A percentile compares a stretch with the other conserved stretches of the same genome.
Conservation (phyloP, 2,888 invertebrate species). For the Cryptus viduatorius region DNA sequence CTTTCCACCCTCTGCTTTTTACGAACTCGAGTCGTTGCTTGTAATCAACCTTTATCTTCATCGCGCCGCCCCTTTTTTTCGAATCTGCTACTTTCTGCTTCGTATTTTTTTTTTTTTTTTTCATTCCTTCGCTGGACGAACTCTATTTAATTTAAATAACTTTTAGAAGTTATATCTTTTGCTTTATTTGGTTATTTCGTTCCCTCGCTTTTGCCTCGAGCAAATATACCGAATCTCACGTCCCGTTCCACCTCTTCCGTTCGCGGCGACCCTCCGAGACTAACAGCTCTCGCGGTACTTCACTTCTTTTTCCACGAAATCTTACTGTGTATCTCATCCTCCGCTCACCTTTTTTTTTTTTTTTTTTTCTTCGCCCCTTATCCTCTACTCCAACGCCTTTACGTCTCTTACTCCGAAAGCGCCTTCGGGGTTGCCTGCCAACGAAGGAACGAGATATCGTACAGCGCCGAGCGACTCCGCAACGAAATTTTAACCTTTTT, state of each 20-base stretch:
- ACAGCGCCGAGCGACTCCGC: conserved; percentile 33
- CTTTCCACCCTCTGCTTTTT: conserved; percentile 18
- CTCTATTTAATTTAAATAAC: conserved; percentile 82
- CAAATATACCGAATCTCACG: conserved; percentile 55
- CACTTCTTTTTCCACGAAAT: conserved; percentile 47
- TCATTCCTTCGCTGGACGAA: conserved; percentile 58
- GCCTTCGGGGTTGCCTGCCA: conserved; percentile 54
- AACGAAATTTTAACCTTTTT: conserved; percentile 48
- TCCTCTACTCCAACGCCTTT: conserved; percentile 42
- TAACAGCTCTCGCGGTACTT: conserved; percentile 42
- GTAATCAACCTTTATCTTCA: conserved; percentile 77
- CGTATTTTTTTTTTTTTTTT: conserved; percentile 45
- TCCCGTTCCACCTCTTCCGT: conserved; percentile 49
- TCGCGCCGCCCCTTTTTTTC: conserved; percentile 19
- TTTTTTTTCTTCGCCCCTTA: conserved; percentile 27
- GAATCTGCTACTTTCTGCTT: conserved; percentile 47
- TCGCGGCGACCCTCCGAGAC: conserved; percentile 56
- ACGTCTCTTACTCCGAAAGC: conserved; percentile 48
- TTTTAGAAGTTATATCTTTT: conserved; percentile 76
- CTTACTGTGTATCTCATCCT: conserved; percentile 55
- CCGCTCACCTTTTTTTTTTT: neutral
- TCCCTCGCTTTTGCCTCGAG: conserved; percentile 54
- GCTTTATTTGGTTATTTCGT: conserved; percentile 53
- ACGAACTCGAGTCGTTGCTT: conserved; percentile 51
- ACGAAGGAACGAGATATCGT: conserved; percentile 46